A percentile compares a stretch with the other conserved stretches of the same genome.
These are phyloP conservation scores for Lamprotornis superbus DNA, from an alignment of 2,113 vertebrate genomes.

Conservation along the genomic window DNA sequence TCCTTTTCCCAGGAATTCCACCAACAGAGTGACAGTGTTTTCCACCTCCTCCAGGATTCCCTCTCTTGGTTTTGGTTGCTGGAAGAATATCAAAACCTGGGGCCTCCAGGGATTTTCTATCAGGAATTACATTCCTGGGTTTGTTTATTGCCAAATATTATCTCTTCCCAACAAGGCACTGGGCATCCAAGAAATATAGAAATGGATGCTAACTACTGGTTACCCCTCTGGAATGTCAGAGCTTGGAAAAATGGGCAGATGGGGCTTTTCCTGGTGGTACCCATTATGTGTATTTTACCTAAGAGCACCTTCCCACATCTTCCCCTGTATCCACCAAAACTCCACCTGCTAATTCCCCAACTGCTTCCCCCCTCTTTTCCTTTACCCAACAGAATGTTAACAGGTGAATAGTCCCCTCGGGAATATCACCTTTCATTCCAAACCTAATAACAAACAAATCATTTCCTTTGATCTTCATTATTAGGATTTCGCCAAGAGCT, in stretches of 20 bases:
- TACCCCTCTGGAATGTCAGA: background rate
- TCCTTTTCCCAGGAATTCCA: background rate
- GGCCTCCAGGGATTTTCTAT: background rate
- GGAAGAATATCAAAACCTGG: background rate
- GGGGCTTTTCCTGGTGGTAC: background rate
- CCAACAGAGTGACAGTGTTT: background rate
- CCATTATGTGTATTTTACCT: rapidly evolving
- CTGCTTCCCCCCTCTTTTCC: background rate
- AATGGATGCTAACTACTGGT: background rate
- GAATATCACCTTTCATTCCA: background rate
- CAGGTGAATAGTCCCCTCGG: background rate
- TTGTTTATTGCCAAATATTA: background rate
- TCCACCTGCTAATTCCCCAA: background rate
- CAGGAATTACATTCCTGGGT: background rate
- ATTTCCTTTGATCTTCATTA: background rate
- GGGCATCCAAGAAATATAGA: background rate
- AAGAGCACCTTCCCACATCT: background rate
- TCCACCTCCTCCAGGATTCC: background rate
- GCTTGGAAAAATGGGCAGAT: background rate
- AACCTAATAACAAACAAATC: rapidly evolving
- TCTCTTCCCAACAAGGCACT: background rate
- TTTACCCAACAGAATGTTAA: background rate
- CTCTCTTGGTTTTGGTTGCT: background rate
- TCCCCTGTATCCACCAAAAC: background rate
- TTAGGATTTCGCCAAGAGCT: background rate